Conservation (phyloP, 2,888 invertebrate species). For the Athalia circularis region DNA sequence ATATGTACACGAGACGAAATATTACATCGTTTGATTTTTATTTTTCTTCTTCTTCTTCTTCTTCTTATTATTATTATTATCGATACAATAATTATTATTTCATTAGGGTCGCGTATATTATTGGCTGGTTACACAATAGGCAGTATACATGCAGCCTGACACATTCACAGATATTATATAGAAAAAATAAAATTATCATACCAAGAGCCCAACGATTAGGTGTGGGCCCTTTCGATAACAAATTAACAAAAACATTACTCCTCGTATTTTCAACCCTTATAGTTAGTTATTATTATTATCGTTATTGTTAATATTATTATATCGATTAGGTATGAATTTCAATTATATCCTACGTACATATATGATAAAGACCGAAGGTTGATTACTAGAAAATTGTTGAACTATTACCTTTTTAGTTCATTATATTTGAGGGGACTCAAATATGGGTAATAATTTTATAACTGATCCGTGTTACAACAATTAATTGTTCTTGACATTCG, state of each 20-base stretch:
- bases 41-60: too few relatives aligned
- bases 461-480: too few relatives aligned
- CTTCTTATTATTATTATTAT: too few relatives aligned
- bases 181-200: constrained; percentile 62
- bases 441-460: too few relatives aligned
- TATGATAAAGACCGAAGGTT: background rate
- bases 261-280: constrained; percentile 1
- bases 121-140: constrained; percentile 19
- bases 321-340: constrained; percentile 1
- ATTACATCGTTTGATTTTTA: too few relatives aligned
- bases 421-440: too few relatives aligned
- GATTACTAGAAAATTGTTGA: too few relatives aligned
- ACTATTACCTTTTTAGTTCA: too few relatives aligned
- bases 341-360: constrained; percentile 4
- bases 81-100: constrained; percentile 8
- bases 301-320: constrained; percentile 14
- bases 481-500: too few relatives aligned
- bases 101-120: constrained; percentile 21
- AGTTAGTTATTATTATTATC: constrained; percentile 7
- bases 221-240: constrained; percentile 46
- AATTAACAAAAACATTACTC: constrained; percentile 45
- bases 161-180: constrained; percentile 45
- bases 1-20: too few relatives aligned
- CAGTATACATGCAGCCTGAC: background rate
- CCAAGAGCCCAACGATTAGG: constrained; percentile 51